These are phyloP conservation scores for Seriola dumerili DNA, from an alignment of 2,113 vertebrate species.

Conservation along the genomic window DNA sequence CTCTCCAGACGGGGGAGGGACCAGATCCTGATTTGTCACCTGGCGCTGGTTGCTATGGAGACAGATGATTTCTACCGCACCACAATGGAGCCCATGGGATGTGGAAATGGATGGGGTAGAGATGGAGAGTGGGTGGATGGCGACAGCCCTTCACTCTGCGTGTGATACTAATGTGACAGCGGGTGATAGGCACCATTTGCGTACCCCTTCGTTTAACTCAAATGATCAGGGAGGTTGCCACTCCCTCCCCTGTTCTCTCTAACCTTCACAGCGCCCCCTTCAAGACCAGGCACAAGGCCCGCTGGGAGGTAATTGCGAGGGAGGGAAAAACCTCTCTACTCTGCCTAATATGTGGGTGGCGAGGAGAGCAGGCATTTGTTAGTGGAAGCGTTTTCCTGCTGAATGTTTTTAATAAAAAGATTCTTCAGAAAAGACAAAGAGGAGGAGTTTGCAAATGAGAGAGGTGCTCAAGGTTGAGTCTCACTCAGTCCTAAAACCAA, in stretches of 20 bases:
- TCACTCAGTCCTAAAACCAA: background rate
- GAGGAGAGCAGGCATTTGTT: slow-evolving; percentile 36
- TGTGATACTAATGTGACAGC: slow-evolving; percentile 63
- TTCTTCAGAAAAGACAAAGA: slow-evolving; percentile 31
- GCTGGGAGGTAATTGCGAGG: slow-evolving; percentile 53
- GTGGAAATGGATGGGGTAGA: slow-evolving; percentile 50
- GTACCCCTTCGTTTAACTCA: slow-evolving; percentile 52
- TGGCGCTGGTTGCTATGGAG: slow-evolving; percentile 68
- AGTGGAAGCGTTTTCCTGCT: slow-evolving; percentile 40
- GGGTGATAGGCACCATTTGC: slow-evolving; percentile 52
- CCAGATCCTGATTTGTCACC: slow-evolving; percentile 63
- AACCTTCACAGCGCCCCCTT: slow-evolving; percentile 53
- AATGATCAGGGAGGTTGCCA: slow-evolving; percentile 49
- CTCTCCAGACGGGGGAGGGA: slow-evolving; percentile 35
- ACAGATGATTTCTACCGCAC: slow-evolving; percentile 47
- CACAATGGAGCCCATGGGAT: slow-evolving; percentile 61
- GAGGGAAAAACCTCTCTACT: slow-evolving; percentile 41
- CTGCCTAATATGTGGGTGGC: slow-evolving; percentile 44
- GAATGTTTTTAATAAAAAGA: slow-evolving; percentile 52
- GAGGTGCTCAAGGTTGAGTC: slow-evolving; percentile 4
- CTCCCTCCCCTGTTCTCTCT: slow-evolving; percentile 35
- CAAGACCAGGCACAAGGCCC: slow-evolving; percentile 35
- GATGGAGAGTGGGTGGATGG: slow-evolving; percentile 51
- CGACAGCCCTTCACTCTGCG: slow-evolving; percentile 57
- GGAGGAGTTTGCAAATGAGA: slow-evolving; percentile 36